A percentile compares a stretch with the other conserved stretches of the same genome.
Conservation (phyloP, 2,797 vertebrate genomes). For the Cottoperca gobio region DNA sequence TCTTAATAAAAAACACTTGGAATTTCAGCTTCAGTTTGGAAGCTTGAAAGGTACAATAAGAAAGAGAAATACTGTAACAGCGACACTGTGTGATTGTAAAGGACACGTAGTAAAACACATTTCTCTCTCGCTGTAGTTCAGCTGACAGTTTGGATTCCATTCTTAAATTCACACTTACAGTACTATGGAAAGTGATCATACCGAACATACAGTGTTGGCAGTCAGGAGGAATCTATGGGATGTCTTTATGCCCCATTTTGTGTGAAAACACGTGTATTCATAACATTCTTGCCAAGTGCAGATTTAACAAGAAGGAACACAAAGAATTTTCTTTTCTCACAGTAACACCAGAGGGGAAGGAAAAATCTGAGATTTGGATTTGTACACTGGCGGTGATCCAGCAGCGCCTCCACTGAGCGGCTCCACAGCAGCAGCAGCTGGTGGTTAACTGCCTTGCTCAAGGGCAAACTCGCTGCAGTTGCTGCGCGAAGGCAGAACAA, state of each 20-base stretch:
- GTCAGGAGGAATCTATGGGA: background rate
- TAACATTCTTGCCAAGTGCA: background rate
- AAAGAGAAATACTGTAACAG: too few relatives aligned
- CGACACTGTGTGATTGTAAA: too few relatives aligned
- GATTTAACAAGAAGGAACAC: constrained; percentile 17
- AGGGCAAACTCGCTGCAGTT: constrained; percentile 41
- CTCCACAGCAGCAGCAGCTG: constrained; percentile 35
- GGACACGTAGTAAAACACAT: too few relatives aligned
- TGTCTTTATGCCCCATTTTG: background rate
- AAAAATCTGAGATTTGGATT: constrained; percentile 25
- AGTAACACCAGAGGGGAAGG: constrained; percentile 12
- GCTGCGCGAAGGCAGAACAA: constrained; percentile 9
- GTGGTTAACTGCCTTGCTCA: constrained; percentile 55
- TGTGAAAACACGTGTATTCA: constrained; percentile 28
- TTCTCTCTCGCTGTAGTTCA: too few relatives aligned
- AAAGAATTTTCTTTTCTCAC: constrained; percentile 1
- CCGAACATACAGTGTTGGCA: background rate
- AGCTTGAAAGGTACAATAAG: too few relatives aligned
- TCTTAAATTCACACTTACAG: constrained; percentile 17
- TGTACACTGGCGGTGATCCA: constrained; percentile 25
- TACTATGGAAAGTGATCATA: background rate
- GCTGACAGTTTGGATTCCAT: background rate
- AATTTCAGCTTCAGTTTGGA: too few relatives aligned
- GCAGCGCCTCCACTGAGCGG: constrained; percentile 6
- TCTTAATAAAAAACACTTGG: too few relatives aligned